Conservation (phyloP, 2,113 vertebrate species). For the Elephantulus edwardii region DNA sequence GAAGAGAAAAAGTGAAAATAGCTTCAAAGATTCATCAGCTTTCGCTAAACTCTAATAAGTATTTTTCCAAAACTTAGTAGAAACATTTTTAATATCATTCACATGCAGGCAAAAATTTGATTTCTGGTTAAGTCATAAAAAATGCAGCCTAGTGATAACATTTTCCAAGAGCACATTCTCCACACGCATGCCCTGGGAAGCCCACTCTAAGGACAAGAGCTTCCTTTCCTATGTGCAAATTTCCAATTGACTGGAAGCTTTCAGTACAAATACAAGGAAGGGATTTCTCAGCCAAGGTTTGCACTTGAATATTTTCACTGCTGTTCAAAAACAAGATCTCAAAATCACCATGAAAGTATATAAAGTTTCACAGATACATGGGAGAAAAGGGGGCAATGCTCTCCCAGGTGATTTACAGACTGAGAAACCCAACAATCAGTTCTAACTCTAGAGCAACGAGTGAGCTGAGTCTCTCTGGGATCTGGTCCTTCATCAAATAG, state of each 20-base stretch:
- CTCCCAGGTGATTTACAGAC: no score
- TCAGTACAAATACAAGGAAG: not conserved
- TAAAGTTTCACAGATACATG: no score
- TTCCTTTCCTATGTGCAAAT: conserved; percentile 20
- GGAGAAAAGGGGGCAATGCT: no score
- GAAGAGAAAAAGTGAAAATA: conserved; percentile 44
- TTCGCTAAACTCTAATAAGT: not conserved
- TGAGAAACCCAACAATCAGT: no score
- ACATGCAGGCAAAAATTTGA: conserved; percentile 24
- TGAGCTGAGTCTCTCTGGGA: no score
- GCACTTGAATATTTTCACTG: conserved; percentile 34
- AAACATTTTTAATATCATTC: conserved; percentile 45
- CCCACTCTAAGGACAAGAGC: not conserved
- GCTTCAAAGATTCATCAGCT: not conserved
- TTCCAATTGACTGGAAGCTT: not conserved
- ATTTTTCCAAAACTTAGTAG: not conserved
- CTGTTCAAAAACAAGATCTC: conserved; percentile 33
- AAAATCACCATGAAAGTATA: conserved; percentile 11
- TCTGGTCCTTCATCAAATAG: no score
- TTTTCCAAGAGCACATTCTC: not conserved
- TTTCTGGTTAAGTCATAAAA: conserved; percentile 14
- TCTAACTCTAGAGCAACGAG: no score
- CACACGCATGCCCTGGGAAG: not conserved
- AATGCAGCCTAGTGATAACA: conserved; percentile 12
- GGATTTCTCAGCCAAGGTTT: not conserved